A percentile compares a stretch with the other conserved stretches of the same genome.
Conservation (phyloP, 2,113 vertebrate genomes). For the Plestiodon gilberti region DNA sequence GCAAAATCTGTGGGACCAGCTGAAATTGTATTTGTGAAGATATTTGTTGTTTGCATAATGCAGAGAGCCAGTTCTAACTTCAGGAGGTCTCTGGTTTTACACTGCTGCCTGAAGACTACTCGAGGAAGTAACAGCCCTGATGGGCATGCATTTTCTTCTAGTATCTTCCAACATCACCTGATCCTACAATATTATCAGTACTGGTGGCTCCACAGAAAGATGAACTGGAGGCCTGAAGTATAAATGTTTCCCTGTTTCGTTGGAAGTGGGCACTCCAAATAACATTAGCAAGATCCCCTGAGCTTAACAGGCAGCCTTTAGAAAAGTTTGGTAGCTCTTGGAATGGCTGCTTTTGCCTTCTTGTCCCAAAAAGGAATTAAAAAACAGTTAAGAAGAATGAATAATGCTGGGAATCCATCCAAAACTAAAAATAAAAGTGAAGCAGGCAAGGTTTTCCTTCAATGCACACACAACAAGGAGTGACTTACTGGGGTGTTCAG, state of each 20-base stretch:
- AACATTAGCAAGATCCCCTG: conserved; percentile 20
- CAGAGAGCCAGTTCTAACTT: not conserved
- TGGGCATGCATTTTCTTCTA: not conserved
- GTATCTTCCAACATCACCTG: conserved; percentile 8
- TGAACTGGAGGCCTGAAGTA: conserved; percentile 33
- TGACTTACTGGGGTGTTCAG: conserved; percentile 93
- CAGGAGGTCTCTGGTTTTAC: not conserved
- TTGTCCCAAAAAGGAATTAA: conserved; percentile 76
- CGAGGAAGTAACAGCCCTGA: not conserved
- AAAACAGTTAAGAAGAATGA: conserved; percentile 64
- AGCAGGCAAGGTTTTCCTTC: conserved; percentile 42
- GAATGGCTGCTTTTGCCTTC: conserved; percentile 59
- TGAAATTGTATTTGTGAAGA: not conserved
- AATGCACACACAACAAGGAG: conserved; percentile 21
- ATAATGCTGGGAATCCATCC: conserved; percentile 66
- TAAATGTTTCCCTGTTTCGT: conserved; percentile 32
- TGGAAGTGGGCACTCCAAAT: conserved; percentile 33
- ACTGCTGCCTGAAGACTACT: not conserved
- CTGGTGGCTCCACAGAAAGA: conserved; percentile 1
- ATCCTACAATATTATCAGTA: conserved; percentile 34
- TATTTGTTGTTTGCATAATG: not conserved
- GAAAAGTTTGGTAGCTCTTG: conserved; percentile 30
- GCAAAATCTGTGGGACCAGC: not conserved
- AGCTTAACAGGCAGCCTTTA: conserved; percentile 35
- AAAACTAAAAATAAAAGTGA: conserved; percentile 70